Conservation (phyloP, 2,113 vertebrate genomes). For the Alaudala cheleensis region DNA sequence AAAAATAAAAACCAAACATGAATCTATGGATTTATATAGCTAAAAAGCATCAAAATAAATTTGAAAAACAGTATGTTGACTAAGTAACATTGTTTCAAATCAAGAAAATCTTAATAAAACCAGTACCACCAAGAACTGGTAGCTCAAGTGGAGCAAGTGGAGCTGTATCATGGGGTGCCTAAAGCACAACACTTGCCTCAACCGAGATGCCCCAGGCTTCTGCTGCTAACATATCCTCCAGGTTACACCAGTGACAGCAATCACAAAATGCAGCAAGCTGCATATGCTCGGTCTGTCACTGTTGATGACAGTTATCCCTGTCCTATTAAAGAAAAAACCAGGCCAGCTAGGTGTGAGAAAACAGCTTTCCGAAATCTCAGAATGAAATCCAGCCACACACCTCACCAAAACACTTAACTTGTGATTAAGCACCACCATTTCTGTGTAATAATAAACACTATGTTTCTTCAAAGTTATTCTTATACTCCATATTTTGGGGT, state of each 20-base stretch:
- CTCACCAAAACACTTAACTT: not conserved
- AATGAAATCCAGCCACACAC: not conserved
- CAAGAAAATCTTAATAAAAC: not conserved
- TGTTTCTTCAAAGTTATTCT: not conserved
- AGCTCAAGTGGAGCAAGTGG: not conserved
- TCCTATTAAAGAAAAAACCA: not conserved
- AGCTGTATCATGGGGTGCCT: not conserved
- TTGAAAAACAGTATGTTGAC: not conserved
- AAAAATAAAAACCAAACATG: not conserved
- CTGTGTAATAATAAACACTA: not conserved
- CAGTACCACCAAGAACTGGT: not conserved
- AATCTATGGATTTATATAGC: not conserved
- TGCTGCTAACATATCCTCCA: not conserved
- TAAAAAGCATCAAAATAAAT: not conserved
- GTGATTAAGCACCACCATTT: not conserved
- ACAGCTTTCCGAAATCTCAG: not conserved
- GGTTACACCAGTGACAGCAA: not conserved
- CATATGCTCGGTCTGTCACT: not conserved
- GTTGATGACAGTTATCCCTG: not conserved
- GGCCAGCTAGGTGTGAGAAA: not conserved
- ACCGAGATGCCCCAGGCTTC: not conserved
- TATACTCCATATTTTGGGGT: not conserved
- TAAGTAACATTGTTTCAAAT: not conserved
- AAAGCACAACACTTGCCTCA: not conserved
- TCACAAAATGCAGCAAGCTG: not conserved